Conservation (phyloP, 2,888 invertebrate genomes). For the Cyrtodaria siliqua region DNA sequence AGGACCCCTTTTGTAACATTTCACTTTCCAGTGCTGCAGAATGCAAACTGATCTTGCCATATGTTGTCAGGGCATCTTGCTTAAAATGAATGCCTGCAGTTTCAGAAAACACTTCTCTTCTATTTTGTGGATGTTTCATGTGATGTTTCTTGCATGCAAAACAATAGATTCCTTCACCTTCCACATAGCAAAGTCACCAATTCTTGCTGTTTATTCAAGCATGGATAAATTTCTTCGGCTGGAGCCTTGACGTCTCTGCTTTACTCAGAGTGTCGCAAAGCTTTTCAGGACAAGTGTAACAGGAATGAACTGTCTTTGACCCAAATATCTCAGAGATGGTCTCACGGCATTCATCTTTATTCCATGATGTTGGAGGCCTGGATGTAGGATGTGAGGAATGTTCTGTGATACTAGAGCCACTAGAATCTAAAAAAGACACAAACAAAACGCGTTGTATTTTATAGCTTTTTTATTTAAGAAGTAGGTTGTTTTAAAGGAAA, state of each 20-base stretch:
- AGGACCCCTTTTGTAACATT: not conserved
- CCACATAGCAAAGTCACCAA: slow-evolving; percentile 1
- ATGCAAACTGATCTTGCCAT: not conserved
- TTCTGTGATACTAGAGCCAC: too few relatives aligned
- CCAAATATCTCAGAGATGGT: not conserved
- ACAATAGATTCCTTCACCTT: not conserved
- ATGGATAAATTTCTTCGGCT: not conserved
- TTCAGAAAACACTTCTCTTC: not conserved
- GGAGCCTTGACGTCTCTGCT: not conserved
- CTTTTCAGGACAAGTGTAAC: not conserved
- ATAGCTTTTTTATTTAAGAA: too few relatives aligned
- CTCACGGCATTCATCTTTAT: too few relatives aligned
- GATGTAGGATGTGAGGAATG: too few relatives aligned
- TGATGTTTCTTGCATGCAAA: not conserved
- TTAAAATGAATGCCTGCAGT: not conserved
- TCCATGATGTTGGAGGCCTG: too few relatives aligned
- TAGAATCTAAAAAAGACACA: too few relatives aligned
- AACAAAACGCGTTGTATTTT: too few relatives aligned
- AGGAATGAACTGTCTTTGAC: not conserved
- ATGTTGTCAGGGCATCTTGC: not conserved
- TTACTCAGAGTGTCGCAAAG: not conserved
- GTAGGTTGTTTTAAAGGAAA: too few relatives aligned
- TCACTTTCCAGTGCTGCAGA: too few relatives aligned
- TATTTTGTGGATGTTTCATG: not conserved
- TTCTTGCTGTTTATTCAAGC: not conserved